Evolutionary conservation across 2,888 invertebrate species (phyloP).

Genomic region (Mystacides longicornis): DNA sequence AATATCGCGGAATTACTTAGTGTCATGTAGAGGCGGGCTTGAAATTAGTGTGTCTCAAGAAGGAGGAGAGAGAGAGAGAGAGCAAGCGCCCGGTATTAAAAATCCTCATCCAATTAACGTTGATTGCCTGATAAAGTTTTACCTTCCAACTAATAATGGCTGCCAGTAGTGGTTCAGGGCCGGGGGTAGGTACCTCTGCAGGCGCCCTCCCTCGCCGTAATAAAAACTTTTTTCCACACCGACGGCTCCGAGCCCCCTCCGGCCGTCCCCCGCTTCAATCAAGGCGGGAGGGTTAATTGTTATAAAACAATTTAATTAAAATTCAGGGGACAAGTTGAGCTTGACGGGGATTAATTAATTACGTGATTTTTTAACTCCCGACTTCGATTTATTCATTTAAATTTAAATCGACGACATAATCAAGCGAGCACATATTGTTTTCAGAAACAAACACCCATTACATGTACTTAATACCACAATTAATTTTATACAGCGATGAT

Average conservation of each 20-base stretch:
- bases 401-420: conserved; percentile 8
- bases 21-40: no score
- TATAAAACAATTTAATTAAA: conserved; percentile 21
- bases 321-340: conserved; percentile 14
- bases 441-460: no score
- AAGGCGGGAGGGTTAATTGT: conserved; percentile 14
- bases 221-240: conserved; percentile 3
- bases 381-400: conserved; percentile 7
- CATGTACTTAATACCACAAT: no score
- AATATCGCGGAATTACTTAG: no score
- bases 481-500: no score
- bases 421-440: no score
- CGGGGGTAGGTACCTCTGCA: not conserved
- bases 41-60: no score
- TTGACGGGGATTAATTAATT: not conserved
- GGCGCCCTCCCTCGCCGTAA: not conserved
- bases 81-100: conserved; percentile 2
- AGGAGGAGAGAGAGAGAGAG: no score
- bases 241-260: not conserved
- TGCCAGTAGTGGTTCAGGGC: not conserved
- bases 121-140: conserved; percentile 1
- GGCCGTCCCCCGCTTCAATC: not conserved
- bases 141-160: not conserved
- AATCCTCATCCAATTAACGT: conserved; percentile 1
- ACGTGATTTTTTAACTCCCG: conserved; percentile 6